Conservation (phyloP, 2,888 invertebrate genomes). For the Lasius platythorax region DNA sequence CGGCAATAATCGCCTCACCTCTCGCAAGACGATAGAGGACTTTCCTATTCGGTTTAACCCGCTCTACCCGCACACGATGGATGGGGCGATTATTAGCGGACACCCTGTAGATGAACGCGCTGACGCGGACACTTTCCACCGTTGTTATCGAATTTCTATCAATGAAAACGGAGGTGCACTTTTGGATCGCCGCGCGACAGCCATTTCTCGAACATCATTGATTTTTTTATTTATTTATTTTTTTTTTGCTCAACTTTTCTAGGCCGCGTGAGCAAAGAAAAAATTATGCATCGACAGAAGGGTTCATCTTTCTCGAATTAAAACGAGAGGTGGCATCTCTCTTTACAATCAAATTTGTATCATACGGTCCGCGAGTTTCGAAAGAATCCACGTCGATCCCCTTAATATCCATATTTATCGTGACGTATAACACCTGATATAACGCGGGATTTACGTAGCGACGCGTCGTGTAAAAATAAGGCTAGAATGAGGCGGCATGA, state of each 20-base stretch:
- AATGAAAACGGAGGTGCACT: slow-evolving; percentile 42
- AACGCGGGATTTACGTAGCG: not conserved
- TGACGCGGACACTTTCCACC: slow-evolving; percentile 71
- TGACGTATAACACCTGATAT: not conserved
- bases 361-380: not conserved
- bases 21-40: no score
- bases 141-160: slow-evolving; percentile 66
- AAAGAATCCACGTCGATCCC: not conserved
- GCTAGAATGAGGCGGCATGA: not conserved
- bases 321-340: not conserved
- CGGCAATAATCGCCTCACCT: no score
- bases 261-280: not conserved
- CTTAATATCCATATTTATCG: slow-evolving; percentile 16
- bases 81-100: no score
- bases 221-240: not conserved
- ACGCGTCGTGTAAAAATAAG: not conserved
- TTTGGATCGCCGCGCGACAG: slow-evolving; percentile 12
- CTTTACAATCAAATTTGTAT: not conserved
- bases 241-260: not conserved
- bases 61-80: no score
- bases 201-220: slow-evolving; percentile 12
- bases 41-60: no score
- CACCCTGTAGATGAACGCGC: not conserved
- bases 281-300: no score
- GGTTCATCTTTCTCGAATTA: not conserved